Base-by-base conservation (phyloP, 2,797 vertebrate species). In the Dendrocincla fuliginosa region DNA sequence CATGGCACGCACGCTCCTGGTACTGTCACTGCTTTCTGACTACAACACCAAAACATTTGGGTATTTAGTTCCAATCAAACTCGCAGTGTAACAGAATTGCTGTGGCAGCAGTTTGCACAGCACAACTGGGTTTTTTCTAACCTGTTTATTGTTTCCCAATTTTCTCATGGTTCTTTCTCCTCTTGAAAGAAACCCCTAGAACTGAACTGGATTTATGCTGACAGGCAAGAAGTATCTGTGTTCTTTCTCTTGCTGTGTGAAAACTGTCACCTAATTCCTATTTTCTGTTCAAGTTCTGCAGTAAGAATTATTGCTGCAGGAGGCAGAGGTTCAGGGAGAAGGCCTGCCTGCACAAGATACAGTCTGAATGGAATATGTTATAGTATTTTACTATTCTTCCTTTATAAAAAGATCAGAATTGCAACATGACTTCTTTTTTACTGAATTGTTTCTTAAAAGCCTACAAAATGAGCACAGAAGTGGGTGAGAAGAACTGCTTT, bases 11-110 rank as follows among this genome's bases (percentile, higher is more conserved):
- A 11, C 32, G 2, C 30, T 52, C 22, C 53, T 50, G 5, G 3
- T 7, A 4, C 44, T n/a, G 1, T 10, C 39, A 3, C 0, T 39
- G 33, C 33, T 70, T 56, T 6, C 81, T 39, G 42, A 4, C 1
- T 28, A 8, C 4, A 39, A 23, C 32, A 50, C 1, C 14, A 16
- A 33, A 74, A 24, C 24, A 7, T 3, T 14, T 50, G 27, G 35
- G 5, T 11, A 8, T 35, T 55, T n/a, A 8, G 49, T 19, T 25
- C 52, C 76, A 12, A 8, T 8, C 15, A 3, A 47, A 63, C 27
- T 4, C 24, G 23, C n/a, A 3, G 11, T 46, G 14, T 9, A 3
- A 49, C 15, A 30, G 42, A 30, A 35, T 3, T 27, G 25, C 69
- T 60, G 32, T 3, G 41, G 13, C 80, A 81, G 50, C 73, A 24